phyloP scores from a whole-genome alignment of 2,797 vertebrate species.

The Myotis vivesi region DNA sequence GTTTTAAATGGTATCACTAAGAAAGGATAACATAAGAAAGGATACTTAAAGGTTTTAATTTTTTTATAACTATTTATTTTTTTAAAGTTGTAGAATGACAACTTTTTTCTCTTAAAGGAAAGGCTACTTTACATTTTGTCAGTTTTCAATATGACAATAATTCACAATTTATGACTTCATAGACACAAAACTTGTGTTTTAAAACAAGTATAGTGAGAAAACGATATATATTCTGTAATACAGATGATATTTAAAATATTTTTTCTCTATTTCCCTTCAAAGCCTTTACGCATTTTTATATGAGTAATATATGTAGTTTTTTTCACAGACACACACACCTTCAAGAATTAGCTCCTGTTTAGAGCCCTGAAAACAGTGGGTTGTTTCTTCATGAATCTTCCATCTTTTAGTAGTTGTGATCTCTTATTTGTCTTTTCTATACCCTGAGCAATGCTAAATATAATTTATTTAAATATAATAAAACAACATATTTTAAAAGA shows the following conservation, averaged over 20 bases:
- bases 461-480: neutral
- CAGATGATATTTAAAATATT: neutral
- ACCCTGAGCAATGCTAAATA: neutral
- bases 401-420: neutral
- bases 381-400: neutral
- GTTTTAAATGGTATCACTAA: neutral
- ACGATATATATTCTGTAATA: neutral
- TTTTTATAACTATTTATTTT: neutral
- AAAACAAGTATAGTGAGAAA: neutral
- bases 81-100: neutral
- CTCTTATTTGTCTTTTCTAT: neutral
- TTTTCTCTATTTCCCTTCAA: neutral
- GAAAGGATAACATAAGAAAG: neutral
- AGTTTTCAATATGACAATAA: neutral
- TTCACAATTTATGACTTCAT: neutral
- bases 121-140: neutral
- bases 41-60: neutral
- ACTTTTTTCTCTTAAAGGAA: neutral
- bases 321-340: neutral
- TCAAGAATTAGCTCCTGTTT: neutral
- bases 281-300: neutral
- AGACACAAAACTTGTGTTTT: neutral
- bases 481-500: neutral
- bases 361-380: neutral
- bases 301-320: neutral